Conservation (phyloP, 2,113 vertebrate species). For the Prunella himalayana region DNA sequence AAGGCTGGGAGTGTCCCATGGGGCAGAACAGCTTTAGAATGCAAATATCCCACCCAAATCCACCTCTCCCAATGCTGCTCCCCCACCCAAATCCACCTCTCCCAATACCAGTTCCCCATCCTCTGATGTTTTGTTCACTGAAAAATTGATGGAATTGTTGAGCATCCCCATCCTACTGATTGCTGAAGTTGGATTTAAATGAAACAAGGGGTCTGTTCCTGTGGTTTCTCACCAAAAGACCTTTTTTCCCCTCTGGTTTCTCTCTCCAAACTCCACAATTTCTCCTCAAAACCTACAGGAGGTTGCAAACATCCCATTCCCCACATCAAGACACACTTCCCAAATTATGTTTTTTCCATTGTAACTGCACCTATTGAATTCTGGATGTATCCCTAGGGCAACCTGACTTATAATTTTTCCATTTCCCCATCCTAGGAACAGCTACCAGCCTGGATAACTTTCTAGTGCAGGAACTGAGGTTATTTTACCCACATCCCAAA, state of each 20-base stretch:
- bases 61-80: not conserved
- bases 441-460: not conserved
- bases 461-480: not conserved
- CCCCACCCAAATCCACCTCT: not conserved
- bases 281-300: not conserved
- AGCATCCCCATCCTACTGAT: not conserved
- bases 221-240: not conserved
- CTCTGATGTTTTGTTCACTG: not conserved
- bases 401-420: not conserved
- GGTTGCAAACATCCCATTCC: not conserved
- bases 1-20: not conserved
- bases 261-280: not conserved
- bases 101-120: not conserved
- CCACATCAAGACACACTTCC: not conserved
- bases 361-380: not conserved
- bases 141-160: not conserved
- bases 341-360: not conserved
- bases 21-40: not conserved
- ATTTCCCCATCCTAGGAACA: not conserved
- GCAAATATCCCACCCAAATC: not conserved
- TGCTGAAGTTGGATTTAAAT: not conserved
- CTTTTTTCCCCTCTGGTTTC: not conserved
- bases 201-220: not conserved
- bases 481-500: not conserved
- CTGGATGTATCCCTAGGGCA: not conserved